Percentiles rank a stretch among this genome's conserved stretches.
Conservation (phyloP, 2,888 invertebrate genomes). For the Cephus rjabovi region DNA sequence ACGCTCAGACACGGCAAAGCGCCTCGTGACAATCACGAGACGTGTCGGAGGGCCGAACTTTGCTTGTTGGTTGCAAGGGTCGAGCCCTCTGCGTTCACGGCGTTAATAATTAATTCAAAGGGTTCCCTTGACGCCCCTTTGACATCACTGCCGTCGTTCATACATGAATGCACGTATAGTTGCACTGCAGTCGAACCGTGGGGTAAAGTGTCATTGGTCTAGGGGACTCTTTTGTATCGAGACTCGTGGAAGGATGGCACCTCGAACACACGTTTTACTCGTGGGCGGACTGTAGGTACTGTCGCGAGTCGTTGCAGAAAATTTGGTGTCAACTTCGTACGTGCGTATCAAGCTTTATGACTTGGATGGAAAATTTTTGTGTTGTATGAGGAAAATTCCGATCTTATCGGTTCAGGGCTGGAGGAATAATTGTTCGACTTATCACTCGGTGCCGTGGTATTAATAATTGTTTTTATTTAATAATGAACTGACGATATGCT, state of each 20-base stretch:
- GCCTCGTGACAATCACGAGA: conserved; percentile 33
- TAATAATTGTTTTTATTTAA: background rate
- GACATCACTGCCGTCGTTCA: background rate
- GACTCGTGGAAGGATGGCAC: background rate
- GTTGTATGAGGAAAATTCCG: background rate
- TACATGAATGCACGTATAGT: background rate
- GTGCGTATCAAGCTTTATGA: no score
- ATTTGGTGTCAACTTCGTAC: no score
- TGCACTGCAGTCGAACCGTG: background rate
- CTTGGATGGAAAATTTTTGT: no score
- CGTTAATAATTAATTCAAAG: background rate
- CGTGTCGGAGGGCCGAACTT: conserved; percentile 31
- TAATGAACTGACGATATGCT: background rate
- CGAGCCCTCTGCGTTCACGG: background rate
- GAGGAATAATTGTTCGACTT: background rate
- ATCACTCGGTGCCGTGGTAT: background rate
- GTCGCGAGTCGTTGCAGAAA: no score
- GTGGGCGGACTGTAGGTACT: background rate
- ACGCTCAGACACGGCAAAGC: conserved; percentile 24
- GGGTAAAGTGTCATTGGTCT: background rate
- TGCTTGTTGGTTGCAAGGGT: conserved; percentile 29
- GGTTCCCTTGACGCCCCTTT: background rate
- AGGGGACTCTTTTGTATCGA: background rate
- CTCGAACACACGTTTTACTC: background rate
- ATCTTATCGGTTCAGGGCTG: background rate